phyloP scores from a whole-genome alignment of 1,140 invertebrate genomes.

The Lepidurus couesii region DNA sequence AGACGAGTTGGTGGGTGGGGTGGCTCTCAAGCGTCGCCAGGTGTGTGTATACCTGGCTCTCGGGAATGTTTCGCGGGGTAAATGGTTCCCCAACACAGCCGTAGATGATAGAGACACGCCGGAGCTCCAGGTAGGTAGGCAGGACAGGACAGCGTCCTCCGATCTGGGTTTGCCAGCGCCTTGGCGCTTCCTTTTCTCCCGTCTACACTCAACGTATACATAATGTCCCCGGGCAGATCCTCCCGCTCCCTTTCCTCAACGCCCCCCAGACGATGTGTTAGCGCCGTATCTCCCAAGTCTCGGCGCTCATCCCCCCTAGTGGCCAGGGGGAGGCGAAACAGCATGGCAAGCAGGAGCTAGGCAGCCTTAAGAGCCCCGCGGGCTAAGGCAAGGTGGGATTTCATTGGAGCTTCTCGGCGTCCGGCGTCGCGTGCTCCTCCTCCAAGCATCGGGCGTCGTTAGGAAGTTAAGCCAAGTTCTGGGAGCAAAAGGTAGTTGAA shows the following conservation, averaged over 20 bases:
- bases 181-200: constrained; percentile 23
- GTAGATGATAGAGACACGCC: constrained; percentile 46
- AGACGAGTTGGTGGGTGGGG: constrained; percentile 37
- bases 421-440: constrained; percentile 12
- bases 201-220: neutral
- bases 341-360: neutral
- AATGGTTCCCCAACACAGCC: constrained; percentile 42
- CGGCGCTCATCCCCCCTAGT: neutral
- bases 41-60: constrained; percentile 50
- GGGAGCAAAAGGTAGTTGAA: neutral
- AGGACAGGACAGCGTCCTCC: constrained; percentile 39
- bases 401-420: constrained; percentile 20
- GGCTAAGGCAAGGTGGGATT: constrained; percentile 16
- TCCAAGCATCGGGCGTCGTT: constrained; percentile 12
- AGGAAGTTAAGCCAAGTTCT: constrained; percentile 8
- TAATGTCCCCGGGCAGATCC: neutral
- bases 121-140: constrained; percentile 40
- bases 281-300: constrained; percentile 18
- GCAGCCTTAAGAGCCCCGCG: constrained; percentile 6
- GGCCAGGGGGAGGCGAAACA: neutral
- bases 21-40: constrained; percentile 41
- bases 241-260: constrained; percentile 14
- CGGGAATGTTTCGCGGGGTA: constrained; percentile 45
- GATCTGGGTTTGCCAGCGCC: constrained; percentile 3
- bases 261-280: constrained; percentile 25